Conservation (phyloP, 2,113 vertebrate species). For the Muntiacus muntjak region DNA sequence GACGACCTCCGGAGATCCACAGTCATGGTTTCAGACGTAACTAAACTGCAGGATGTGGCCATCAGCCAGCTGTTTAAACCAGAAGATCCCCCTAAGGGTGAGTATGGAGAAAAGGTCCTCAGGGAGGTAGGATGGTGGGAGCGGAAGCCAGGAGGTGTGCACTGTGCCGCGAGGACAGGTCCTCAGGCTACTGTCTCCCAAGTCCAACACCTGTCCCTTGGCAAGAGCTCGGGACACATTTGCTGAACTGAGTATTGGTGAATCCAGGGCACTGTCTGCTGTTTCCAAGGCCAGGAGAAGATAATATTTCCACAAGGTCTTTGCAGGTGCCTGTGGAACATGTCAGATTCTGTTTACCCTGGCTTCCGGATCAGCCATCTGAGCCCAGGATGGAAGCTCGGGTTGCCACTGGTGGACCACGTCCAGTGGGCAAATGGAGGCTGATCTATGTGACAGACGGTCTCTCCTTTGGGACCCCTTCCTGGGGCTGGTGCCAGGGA, state of each 20-base stretch:
- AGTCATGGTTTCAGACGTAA: slow-evolving; percentile 89
- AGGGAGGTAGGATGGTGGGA: fast-evolving
- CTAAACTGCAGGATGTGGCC: slow-evolving; percentile 86
- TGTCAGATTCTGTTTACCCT: neutral
- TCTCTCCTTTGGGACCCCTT: neutral
- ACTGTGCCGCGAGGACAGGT: fast-evolving
- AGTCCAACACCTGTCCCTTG: neutral
- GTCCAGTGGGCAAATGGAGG: fast-evolving
- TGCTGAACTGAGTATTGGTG: neutral
- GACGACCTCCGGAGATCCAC: slow-evolving; percentile 92
- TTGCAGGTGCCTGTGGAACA: fast-evolving
- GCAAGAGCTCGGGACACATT: fast-evolving
- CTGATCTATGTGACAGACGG: fast-evolving
- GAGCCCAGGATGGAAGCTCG: fast-evolving
- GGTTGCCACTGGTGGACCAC: neutral
- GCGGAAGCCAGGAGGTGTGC: neutral
- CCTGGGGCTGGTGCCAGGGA: fast-evolving
- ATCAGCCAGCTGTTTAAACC: slow-evolving; percentile 90
- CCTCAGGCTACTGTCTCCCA: fast-evolving
- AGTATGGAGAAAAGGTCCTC: neutral
- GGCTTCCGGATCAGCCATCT: fast-evolving
- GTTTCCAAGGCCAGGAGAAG: neutral
- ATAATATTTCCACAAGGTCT: neutral
- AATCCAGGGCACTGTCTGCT: fast-evolving
- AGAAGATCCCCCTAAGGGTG: slow-evolving; percentile 70